Percentiles rank a stretch among this genome's conserved stretches.
Evolutionary conservation across 2,113 vertebrate species (phyloP).

Genomic region (Progne subis): DNA sequence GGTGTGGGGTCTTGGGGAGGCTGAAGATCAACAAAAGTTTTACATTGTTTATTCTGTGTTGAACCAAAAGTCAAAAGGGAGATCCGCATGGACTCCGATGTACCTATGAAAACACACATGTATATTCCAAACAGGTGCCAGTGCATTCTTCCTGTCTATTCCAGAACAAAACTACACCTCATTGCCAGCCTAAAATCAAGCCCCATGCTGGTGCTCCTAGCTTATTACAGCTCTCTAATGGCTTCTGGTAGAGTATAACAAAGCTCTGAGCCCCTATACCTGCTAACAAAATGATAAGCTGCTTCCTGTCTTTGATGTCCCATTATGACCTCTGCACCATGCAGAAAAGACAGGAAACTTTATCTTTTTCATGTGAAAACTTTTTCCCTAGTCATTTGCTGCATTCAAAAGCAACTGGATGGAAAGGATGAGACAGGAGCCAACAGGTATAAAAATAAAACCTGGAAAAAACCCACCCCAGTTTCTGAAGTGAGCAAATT

Average conservation of each 20-base stretch:
- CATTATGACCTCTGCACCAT: conserved; percentile 5
- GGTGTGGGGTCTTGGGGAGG: accelerated
- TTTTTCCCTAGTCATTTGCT: background rate
- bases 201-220: background rate
- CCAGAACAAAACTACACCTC: background rate
- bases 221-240: conserved; percentile 28
- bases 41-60: background rate
- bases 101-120: background rate
- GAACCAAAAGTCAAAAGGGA: background rate
- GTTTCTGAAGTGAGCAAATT: background rate
- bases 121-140: background rate
- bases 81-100: background rate
- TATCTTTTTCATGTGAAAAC: background rate
- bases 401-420: background rate
- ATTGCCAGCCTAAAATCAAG: background rate
- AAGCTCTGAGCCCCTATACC: background rate
- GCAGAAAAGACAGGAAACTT: conserved; percentile 26
- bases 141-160: background rate
- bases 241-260: conserved; percentile 5
- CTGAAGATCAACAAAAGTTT: background rate
- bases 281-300: conserved; percentile 36
- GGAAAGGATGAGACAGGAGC: background rate
- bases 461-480: background rate
- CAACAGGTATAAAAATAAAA: conserved; percentile 8
- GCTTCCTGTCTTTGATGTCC: conserved; percentile 44